These are phyloP conservation scores for Sabatieria punctata DNA, from an alignment of 2,888 invertebrate species.

Conservation along the genomic window DNA sequence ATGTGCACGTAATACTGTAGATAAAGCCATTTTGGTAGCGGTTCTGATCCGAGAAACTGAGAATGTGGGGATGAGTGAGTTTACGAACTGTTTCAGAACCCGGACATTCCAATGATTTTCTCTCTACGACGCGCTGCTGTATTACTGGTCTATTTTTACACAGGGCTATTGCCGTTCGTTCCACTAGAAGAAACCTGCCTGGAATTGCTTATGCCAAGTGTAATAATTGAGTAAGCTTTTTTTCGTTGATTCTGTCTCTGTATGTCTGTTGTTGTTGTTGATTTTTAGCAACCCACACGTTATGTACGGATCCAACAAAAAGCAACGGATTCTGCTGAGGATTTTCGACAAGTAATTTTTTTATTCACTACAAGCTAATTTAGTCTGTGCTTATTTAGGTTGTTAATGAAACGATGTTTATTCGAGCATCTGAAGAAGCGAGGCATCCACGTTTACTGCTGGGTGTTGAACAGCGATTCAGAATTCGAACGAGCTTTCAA, in stretches of 20 bases:
- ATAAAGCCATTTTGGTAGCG: no score
- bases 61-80: no score
- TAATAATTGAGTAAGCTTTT: constrained; percentile 37
- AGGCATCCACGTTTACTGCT: constrained; percentile 48
- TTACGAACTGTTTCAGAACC: constrained; percentile 48
- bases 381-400: constrained; percentile 19
- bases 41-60: no score
- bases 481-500: constrained; percentile 45
- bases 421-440: constrained; percentile 45
- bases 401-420: constrained; percentile 34
- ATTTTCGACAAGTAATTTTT: neutral
- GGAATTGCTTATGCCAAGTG: constrained; percentile 46
- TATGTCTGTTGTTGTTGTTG: no score
- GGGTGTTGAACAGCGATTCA: constrained; percentile 48
- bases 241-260: no score
- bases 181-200: constrained; percentile 46
- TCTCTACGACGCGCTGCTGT: constrained; percentile 42
- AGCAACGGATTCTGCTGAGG: neutral
- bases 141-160: constrained; percentile 42
- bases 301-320: neutral
- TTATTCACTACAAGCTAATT: constrained; percentile 2
- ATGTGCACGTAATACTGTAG: no score
- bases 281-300: constrained; percentile 2
- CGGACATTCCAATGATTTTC: constrained; percentile 45
- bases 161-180: constrained; percentile 48